Base-by-base conservation (phyloP, 2,888 invertebrate species). In the Eupeodes latifasciatus region DNA sequence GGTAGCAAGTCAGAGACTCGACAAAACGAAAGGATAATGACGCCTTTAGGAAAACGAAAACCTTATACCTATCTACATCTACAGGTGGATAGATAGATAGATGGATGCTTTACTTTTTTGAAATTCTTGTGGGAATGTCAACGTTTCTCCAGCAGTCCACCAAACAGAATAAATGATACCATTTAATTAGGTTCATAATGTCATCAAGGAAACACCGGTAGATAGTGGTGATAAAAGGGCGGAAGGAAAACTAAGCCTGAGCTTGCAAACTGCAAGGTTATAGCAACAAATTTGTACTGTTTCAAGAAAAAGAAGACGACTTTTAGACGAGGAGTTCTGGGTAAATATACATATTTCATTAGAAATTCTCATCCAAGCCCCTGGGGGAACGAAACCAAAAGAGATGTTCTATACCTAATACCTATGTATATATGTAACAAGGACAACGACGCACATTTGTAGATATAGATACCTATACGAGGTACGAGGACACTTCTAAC, bases 131-230 rank as follows among this genome's bases (percentile, higher is more conserved):
- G 82, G 83, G 71, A 72, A 80, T 53, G 80, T 67, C 66, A 10
- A 71, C 80, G 59, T 79, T 74, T 16, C 40, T 49, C 34, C 19
- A 53, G 19, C 27, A 76, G 61, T 44, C 49, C 47, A 57, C 76
- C 64, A 87, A 83, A 83, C 72, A 77, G 87, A 87, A 87, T 87
- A 66, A 83, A 72, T 76, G 87, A 87, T 83, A 76, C 62, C 66
- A 76, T 87, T 87, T 83, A 87, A 87, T 87, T 87, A 83, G 80
- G 76, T 80, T 83, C 76, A 76, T 87, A 87, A 87, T 87, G 66
- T 67, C 83, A 80, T 87, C 80, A 87, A 77, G 72, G 55, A 61
- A 62, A 66, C 62, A 71, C 55, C 55, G 59, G 51, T 51, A n/a
- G 49, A 2, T 67, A 36, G 66, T 27, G 57, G 11, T 36, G 40